Percentiles rank a stretch among this genome's conserved stretches.
Evolutionary conservation across 2,888 invertebrate genomes (phyloP).

Genomic region (Sinelater perroti): DNA sequence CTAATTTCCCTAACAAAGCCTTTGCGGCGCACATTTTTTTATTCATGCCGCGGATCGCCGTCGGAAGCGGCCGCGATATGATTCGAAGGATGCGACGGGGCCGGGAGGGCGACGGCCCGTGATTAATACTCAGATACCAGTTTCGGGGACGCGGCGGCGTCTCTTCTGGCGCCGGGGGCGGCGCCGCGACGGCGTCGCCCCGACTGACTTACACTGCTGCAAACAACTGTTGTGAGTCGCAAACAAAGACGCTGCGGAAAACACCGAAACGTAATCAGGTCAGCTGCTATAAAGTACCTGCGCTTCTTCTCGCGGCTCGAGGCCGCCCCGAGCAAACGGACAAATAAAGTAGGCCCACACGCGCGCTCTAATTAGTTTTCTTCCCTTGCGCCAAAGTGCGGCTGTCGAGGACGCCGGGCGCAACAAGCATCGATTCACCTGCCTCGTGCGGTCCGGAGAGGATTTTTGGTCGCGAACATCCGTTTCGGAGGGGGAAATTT

Average conservation of each 20-base stretch:
- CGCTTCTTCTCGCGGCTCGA: slow-evolving; percentile 9
- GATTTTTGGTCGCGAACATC: too few relatives aligned
- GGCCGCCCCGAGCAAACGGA: slow-evolving; percentile 15
- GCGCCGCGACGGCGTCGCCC: slow-evolving; percentile 38
- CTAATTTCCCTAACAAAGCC: slow-evolving; percentile 28
- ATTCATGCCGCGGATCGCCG: slow-evolving; percentile 19
- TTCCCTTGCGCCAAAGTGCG: slow-evolving; percentile 16
- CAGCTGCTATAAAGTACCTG: slow-evolving; percentile 23
- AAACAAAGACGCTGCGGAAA: slow-evolving; percentile 32
- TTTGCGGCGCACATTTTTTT: slow-evolving; percentile 16
- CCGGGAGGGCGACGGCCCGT: slow-evolving; percentile 26
- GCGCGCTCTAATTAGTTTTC: slow-evolving; percentile 21
- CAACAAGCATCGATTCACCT: background rate
- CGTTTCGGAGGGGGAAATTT: too few relatives aligned
- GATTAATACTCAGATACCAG: slow-evolving; percentile 33
- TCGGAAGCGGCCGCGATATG: slow-evolving; percentile 22
- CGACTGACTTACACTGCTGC: slow-evolving; percentile 33
- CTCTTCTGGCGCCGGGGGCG: slow-evolving; percentile 37
- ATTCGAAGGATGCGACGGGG: slow-evolving; percentile 26
- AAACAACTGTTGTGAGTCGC: slow-evolving; percentile 26
- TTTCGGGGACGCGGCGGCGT: slow-evolving; percentile 37
- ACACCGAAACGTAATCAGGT: slow-evolving; percentile 28
- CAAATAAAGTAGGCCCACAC: slow-evolving; percentile 22
- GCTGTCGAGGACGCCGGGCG: background rate
- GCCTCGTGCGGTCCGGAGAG: too few relatives aligned